phyloP scores from a whole-genome alignment of 2,113 vertebrate genomes.

The Crocuta crocuta region DNA sequence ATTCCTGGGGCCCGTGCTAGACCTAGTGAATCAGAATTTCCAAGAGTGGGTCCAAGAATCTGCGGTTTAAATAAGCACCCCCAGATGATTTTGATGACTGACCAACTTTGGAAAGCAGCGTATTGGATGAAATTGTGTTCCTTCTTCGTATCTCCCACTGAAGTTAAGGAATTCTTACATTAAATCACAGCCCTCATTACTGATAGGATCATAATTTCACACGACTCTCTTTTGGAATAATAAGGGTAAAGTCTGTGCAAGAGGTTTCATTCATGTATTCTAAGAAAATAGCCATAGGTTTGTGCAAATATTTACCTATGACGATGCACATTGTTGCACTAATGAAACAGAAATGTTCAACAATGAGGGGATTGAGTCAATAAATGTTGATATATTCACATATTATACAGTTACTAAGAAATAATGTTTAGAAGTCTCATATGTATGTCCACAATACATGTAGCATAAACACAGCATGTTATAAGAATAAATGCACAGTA shows the following conservation, averaged over 20 bases:
- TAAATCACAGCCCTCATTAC: background rate
- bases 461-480: background rate
- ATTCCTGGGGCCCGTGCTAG: background rate
- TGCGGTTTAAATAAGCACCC: background rate
- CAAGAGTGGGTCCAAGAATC: background rate
- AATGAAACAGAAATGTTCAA: slow-evolving; percentile 34
- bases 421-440: slow-evolving; percentile 16
- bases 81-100: background rate
- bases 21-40: slow-evolving; percentile 58
- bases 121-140: background rate
- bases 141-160: background rate
- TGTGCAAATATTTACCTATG: slow-evolving; percentile 9
- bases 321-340: background rate
- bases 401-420: background rate
- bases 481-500: background rate
- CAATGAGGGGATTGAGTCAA: background rate
- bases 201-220: background rate
- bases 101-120: background rate
- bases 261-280: background rate
- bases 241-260: background rate
- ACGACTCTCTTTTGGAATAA: background rate
- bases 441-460: background rate
- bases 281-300: background rate
- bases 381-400: background rate
- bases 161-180: background rate